phyloP scores from a whole-genome alignment of 2,797 vertebrate species.

The Clarias pachynema region DNA sequence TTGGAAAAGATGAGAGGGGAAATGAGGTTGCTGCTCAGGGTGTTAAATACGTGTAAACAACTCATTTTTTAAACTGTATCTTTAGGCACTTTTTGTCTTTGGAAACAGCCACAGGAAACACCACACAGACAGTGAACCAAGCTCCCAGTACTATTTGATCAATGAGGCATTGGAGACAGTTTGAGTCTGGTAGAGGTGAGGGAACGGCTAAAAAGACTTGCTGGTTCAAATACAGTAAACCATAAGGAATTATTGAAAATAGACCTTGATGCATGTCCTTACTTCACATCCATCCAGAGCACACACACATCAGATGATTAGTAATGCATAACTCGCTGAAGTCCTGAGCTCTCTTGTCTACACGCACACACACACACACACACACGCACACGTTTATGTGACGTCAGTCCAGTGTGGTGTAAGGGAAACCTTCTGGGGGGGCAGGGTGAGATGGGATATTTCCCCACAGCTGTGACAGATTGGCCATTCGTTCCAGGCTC shows the following conservation, averaged over 20 bases:
- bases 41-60: too few species aligned
- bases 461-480: slow-evolving; percentile 60
- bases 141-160: neutral
- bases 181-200: neutral
- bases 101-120: neutral
- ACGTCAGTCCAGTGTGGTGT: slow-evolving; percentile 26
- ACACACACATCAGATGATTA: slow-evolving; percentile 3
- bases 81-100: too few species aligned
- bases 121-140: neutral
- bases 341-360: neutral
- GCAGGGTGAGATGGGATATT: slow-evolving; percentile 42
- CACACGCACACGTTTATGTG: neutral
- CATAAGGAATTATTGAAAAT: neutral
- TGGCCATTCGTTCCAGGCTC: slow-evolving; percentile 48
- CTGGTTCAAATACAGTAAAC: neutral
- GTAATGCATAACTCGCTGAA: slow-evolving; percentile 7
- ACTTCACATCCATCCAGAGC: neutral
- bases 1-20: too few species aligned
- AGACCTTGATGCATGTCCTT: neutral
- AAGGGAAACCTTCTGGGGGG: slow-evolving; percentile 33
- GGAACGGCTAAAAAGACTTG: neutral
- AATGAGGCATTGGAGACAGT: neutral
- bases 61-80: too few species aligned
- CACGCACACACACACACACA: neutral
- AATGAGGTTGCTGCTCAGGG: too few species aligned